A percentile compares a stretch with the other conserved stretches of the same genome.
Evolutionary conservation across 2,797 vertebrate genomes (phyloP).

Genomic region (Nyctalus aviator): DNA sequence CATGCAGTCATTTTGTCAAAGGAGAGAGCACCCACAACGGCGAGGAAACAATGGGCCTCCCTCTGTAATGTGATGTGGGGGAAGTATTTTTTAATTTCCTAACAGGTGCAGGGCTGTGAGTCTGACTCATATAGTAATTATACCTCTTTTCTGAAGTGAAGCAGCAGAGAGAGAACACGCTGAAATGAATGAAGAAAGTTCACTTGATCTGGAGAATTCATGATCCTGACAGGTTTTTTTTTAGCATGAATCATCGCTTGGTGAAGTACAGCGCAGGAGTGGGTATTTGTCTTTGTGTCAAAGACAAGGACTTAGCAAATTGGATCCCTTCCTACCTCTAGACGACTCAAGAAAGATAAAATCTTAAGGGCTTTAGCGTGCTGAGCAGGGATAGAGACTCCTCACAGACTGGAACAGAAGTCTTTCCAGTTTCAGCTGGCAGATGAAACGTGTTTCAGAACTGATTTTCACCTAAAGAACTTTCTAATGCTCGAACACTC

Average conservation of each 20-base stretch:
- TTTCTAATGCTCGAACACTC: background rate
- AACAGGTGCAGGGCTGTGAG: constrained; percentile 12
- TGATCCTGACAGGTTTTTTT: background rate
- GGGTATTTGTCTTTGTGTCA: constrained; percentile 64
- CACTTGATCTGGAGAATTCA: constrained; percentile 13
- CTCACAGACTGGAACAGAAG: background rate
- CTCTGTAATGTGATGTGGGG: background rate
- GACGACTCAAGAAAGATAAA: constrained; percentile 53
- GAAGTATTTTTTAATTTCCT: constrained; percentile 58
- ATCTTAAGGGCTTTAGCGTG: constrained; percentile 35
- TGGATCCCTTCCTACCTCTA: constrained; percentile 49
- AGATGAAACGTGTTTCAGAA: constrained; percentile 26
- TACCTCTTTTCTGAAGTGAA: constrained; percentile 46
- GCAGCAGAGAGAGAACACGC: background rate
- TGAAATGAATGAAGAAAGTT: constrained; percentile 62
- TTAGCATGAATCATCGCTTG: constrained; percentile 33
- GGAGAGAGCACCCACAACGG: background rate
- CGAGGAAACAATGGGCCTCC: background rate
- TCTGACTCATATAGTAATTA: constrained; percentile 53
- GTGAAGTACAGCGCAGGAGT: background rate
- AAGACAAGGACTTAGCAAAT: constrained; percentile 57
- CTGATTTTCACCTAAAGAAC: background rate
- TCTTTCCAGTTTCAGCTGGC: background rate
- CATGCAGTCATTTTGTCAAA: constrained; percentile 29
- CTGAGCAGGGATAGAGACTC: background rate